Conservation (phyloP, 2,113 vertebrate genomes). For the Mugil cephalus region DNA sequence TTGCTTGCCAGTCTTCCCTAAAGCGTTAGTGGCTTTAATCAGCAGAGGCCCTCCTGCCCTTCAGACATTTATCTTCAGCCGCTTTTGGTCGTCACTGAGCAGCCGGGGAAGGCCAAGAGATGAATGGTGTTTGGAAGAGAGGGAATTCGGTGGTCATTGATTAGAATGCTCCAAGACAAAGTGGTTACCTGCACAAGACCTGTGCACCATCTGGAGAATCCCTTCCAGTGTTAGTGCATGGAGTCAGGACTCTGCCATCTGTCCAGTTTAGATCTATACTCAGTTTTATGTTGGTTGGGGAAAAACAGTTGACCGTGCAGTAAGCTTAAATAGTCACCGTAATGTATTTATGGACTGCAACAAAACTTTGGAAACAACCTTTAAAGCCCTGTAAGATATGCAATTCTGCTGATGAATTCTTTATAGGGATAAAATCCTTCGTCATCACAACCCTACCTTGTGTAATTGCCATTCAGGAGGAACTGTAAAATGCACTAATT, state of each 20-base stretch:
- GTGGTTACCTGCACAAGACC: constrained; percentile 61
- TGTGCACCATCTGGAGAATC: constrained; percentile 59
- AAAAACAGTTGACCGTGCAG: constrained; percentile 5
- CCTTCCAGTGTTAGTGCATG: constrained; percentile 25
- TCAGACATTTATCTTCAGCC: constrained; percentile 70
- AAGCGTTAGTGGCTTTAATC: constrained; percentile 70
- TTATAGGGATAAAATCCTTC: constrained; percentile 37
- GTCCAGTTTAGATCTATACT: constrained; percentile 17
- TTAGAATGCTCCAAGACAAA: constrained; percentile 70
- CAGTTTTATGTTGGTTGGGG: constrained; percentile 9
- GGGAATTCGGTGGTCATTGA: constrained; percentile 67
- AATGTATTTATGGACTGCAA: constrained; percentile 49
- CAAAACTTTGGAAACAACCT: constrained; percentile 50
- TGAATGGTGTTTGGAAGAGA: constrained; percentile 67
- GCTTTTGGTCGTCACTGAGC: constrained; percentile 57
- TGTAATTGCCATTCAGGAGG: constrained; percentile 50
- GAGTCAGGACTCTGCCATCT: constrained; percentile 47
- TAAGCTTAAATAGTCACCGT: constrained; percentile 30
- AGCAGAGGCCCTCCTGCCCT: constrained; percentile 58
- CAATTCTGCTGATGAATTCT: constrained; percentile 54
- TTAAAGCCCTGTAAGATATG: constrained; percentile 44
- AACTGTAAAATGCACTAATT: constrained; percentile 56
- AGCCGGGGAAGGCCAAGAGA: constrained; percentile 65
- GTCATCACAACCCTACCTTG: constrained; percentile 55
- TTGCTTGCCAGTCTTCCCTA: constrained; percentile 64